Evolutionary conservation across 2,888 invertebrate species (phyloP), one percentile per base, ranked within the genome.

Genomic region (Girardia tigrina): DNA sequence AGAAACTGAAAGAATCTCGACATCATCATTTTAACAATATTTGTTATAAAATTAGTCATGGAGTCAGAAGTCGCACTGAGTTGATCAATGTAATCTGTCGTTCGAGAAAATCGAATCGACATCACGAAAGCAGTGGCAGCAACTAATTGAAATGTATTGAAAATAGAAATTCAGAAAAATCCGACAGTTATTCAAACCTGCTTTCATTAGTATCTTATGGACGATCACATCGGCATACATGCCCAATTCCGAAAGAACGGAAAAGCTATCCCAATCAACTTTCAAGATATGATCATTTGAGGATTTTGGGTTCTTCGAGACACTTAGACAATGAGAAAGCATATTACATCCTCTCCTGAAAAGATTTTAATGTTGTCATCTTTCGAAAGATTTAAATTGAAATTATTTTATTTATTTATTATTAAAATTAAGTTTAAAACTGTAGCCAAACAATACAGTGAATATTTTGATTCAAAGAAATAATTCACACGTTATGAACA

Each of bases 331-430:
- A n/a, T 56, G 56, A 2, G 56, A 56, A 6, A 56, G 23, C 56
- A 56, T 56, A 56, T 56, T 56, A 56, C 56, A 56, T 20, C 56
- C 56, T 56, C 56, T 56, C 23, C 56, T 56, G 56, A 56, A 56
- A n/a, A 56, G n/a, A n/a, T n/a, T n/a, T n/a, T n/a, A n/a, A n/a
- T n/a, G n/a, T n/a, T n/a, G n/a, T n/a, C n/a, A n/a, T n/a, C n/a
- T n/a, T n/a, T n/a, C n/a, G n/a, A n/a, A n/a, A n/a, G n/a, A n/a
- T n/a, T n/a, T n/a, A n/a, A n/a, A n/a, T n/a, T n/a, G n/a, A n/a
- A n/a, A n/a, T n/a, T n/a, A n/a, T n/a, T n/a, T n/a, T n/a, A n/a
- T n/a, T n/a, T n/a, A n/a, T n/a, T n/a, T n/a, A n/a, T n/a, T n/a
- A n/a, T n/a, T n/a, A n/a, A n/a, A n/a, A n/a, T n/a, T n/a, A n/a